These are phyloP conservation scores for Caenorhabditis drosophilae DNA, from an alignment of 2,888 invertebrate genomes.

Conservation along the genomic window DNA sequence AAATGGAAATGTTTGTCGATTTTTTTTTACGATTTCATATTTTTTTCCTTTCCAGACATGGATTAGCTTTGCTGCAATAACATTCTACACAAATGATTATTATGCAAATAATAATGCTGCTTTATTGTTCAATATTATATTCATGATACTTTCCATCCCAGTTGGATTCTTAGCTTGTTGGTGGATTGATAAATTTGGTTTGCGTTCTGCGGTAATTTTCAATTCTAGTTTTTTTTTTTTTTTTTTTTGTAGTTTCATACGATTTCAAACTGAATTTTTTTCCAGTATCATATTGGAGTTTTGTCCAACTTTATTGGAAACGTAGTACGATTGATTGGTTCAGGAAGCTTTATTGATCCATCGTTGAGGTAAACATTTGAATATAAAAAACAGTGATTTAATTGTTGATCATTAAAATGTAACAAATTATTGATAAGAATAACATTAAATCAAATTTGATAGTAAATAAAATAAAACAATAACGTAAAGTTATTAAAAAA, in stretches of 20 bases:
- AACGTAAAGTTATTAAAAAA: no score
- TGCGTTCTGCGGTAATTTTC: constrained; percentile 70
- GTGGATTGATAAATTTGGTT: constrained; percentile 71
- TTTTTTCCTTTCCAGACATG: constrained; percentile 70
- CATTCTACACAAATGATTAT: constrained; percentile 70
- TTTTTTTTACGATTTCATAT: neutral
- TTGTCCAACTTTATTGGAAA: constrained; percentile 71
- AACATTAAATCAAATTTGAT: no score
- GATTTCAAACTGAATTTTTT: neutral
- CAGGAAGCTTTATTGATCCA: constrained; percentile 45
- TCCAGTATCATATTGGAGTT: constrained; percentile 66
- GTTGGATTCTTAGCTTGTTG: constrained; percentile 72
- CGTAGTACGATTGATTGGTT: constrained; percentile 68
- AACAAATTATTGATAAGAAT: no score
- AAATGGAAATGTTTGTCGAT: constrained; percentile 61
- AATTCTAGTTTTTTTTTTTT: no score
- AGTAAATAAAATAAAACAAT: no score
- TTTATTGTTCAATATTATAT: constrained; percentile 71
- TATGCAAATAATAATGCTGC: constrained; percentile 69
- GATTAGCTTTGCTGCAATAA: constrained; percentile 72
- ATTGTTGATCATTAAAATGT: neutral
- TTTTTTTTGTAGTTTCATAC: neutral
- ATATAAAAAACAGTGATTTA: neutral
- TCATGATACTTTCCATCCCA: constrained; percentile 71
- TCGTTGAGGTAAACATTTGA: constrained; percentile 17